Base-by-base conservation (phyloP, 2,113 vertebrate species). In the Orthonyx spaldingii region DNA sequence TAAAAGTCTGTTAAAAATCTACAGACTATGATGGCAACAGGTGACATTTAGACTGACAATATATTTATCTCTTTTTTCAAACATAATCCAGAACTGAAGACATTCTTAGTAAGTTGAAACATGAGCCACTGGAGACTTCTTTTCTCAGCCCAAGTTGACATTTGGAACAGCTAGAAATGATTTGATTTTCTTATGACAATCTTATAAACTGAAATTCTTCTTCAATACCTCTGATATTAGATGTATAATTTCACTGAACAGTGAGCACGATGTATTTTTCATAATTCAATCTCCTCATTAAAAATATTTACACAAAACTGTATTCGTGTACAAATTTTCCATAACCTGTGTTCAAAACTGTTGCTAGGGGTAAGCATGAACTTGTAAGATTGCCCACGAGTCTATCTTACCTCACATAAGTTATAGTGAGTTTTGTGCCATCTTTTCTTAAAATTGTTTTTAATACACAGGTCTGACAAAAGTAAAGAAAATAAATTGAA, bases 291-390 rank as follows among this genome's bases (percentile, higher is more conserved):
- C 8, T 10, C 49, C 10, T 53, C 21, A n/a, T 52, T n/a, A 44
- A 60, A 69, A 84, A 66, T 32, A 76, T 5, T 37, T 81, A 53
- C 8, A 57, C 2, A 42, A 53, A 75, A 46, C 1, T 22, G 0
- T 42, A 33, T 69, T 89, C 0, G 0, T 61, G 79, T 80, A 55
- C 14, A 37, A 9, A 16, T 1, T 71, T 84, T 84, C 32, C 1
- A 5, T 39, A 50, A 81, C 55, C 9, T 61, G 9, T 9, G 7
- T 65, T 69, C 22, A 41, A 61, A 89, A 42, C 17, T 49, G 3
- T 35, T 80, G 11, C 16, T 39, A 57, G 21, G 6, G 12, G 5
- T 39, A 84, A 84, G 6, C 7, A 17, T 19, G 42, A 69, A 49
- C 13, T 41, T 7, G 2, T 13, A 64, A 50, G 7, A 42, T 22